Base-by-base conservation (phyloP, 2,888 invertebrate species). In the Tiliacea citrago region DNA sequence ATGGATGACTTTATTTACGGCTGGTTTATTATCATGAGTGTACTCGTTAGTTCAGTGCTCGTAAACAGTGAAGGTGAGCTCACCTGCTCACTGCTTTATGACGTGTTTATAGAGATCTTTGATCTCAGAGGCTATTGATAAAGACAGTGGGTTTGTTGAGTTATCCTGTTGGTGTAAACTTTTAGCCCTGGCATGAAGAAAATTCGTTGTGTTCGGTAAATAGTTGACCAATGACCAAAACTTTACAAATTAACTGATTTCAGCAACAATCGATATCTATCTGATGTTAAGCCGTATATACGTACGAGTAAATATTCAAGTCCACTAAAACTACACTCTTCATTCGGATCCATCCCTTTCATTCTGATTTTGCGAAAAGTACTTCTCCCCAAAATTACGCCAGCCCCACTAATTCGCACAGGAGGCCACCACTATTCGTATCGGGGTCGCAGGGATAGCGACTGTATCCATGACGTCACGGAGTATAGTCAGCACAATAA, bases 1-100 rank as follows among this genome's bases (percentile, higher is more conserved):
- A 75, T 75, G 75, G 74, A 93, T 90, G 89, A 88, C 89, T 91
- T 91, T 92, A 93, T 92, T 92, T 92, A 93, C 90, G 86, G 77
- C 81, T 73, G 76, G 88, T 93, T 94, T 93, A 94, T 91, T 91
- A 91, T 91, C 91, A 90, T 89, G 93, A 92, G 91, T 87, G 91
- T 86, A 87, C 92, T 94, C 93, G 93, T 94, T 93, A 93, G 91
- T 87, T 81, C 85, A 84, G 73, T 79, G 86, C 83, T 93, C 93
- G 92, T 93, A 93, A 93, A 94, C 91, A 87, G 82, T 74, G 77
- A 69, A 84, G 84, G 84, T 77, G 72, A 82, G 78, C 82, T 90
- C 92, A 91, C 92, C 92, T 92, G 92, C 90, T 84, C 77, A 60
- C 79, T 70, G 66, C 63, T 63, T n/a, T 75, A 88, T 86, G 91